Evolutionary conservation across 2,113 vertebrate species (phyloP), one percentile per base, ranked within the genome.

Genomic region (Mustela lutreola): DNA sequence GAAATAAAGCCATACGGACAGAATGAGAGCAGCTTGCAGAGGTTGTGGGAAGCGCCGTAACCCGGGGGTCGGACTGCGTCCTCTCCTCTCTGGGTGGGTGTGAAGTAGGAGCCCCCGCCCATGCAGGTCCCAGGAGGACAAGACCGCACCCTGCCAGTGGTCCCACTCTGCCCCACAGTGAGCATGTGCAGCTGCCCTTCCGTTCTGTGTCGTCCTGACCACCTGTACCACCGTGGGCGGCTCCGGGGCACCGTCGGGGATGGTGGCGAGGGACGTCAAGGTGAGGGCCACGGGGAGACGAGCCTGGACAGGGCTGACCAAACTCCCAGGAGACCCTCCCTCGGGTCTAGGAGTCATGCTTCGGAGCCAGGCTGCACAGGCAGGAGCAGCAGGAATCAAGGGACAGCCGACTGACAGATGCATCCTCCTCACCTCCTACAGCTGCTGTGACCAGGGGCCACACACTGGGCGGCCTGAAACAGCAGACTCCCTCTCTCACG

Each of bases 241-340:
- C 70, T 2, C n/a, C n/a, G 0, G n/a, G n/a, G 67, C 0, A 4
- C 70, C 4, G 1, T 5, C 1, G 9, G 67, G 36, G 84, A 3
- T 4, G 0, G 1, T 1, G 70, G 70, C 4, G n/a, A 39, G 70
- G 19, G n/a, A 11, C 19, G 0, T 71, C 18, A 22, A 36, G n/a
- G 70, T 21, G n/a, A 39, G n/a, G n/a, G n/a, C 31, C 70, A 5
- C 4, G 1, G 19, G 70, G 70, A 36, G 19, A 21, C 9, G 2
- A 39, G n/a, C n/a, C 70, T 71, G 70, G 70, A 71, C n/a, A 5
- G n/a, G 9, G n/a, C 70, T 21, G n/a, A 36, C n/a, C 18, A 0
- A 4, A 36, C 4, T 10, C 19, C 4, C n/a, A 21, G n/a, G n/a
- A 71, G n/a, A 71, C 70, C 8, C 19, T 11, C 19, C n/a, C 9